Base-by-base conservation (phyloP, 2,888 invertebrate genomes). In the Ashinkailepas kermadecensis region DNA sequence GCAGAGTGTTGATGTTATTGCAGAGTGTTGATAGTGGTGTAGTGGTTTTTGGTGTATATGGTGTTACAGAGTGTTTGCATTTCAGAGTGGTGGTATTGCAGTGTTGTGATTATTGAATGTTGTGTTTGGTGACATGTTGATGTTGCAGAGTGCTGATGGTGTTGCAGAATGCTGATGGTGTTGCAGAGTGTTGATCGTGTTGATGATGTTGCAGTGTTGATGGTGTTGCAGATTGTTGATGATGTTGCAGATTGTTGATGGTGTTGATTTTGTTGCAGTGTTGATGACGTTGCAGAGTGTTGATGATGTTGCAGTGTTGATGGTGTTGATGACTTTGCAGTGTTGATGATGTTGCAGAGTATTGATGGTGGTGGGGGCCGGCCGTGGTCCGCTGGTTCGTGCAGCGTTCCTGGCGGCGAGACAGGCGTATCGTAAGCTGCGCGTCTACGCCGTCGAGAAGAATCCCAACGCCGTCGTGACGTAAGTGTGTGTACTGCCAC, bases 391-490 rank as follows among this genome's bases (percentile, higher is more conserved):
- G 0, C 88, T 99, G 81, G 96, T 99, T 6, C 91, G 94, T 85
- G 94, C 95, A n/a, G 91, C 94, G 81, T 88, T 98, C 4, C 93
- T 82, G 87, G 97, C 98, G 13, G 90, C 91, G 0, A 86, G 91
- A 84, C 90, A 92, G 84, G 92, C 94, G 0, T 90, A 91, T 65
- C 90, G 92, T 58, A 91, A 91, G 87, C 91, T 97, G 8, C 93
- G 93, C 87, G 90, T 99, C 15, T 96, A 95, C 88, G 98, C 97
- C 12, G 94, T 99, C 10, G 99, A 99, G 88, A 99, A 99, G 88
- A 99, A 99, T 90, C 95, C 96, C 0, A 96, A 95, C 88, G 99
- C 99, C 62, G 92, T 98, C 67, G 92, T 95, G 80, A 95, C 96
- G 85, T 85, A 84, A 85, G 83, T 67, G 39, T 1, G 39, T 39